Evolutionary conservation across 2,888 invertebrate species (phyloP).

Genomic region (Rotaria socialis): DNA sequence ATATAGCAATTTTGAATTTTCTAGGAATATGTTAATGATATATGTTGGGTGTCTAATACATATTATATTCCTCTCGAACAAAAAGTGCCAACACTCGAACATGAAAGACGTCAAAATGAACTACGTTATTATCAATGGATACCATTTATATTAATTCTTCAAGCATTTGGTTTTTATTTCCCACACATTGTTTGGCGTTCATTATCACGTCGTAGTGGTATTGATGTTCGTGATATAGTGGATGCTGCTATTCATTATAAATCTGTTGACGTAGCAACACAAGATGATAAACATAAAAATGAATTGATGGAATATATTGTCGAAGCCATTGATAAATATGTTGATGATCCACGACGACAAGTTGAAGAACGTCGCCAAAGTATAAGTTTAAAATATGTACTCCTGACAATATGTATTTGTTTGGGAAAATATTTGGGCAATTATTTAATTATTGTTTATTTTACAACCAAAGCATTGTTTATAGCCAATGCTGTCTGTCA

Average conservation of each 20-base stretch:
- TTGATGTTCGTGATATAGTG: constrained; percentile 45
- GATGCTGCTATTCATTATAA: constrained; percentile 46
- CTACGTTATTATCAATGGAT: constrained; percentile 47
- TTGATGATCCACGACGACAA: constrained; percentile 46
- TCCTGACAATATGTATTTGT: constrained; percentile 39
- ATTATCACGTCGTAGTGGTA: constrained; percentile 46
- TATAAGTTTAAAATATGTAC: constrained; percentile 27
- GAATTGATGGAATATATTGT: constrained; percentile 45
- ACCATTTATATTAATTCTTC: constrained; percentile 45
- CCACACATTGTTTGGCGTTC: constrained; percentile 47
- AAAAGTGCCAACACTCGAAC: constrained; percentile 44
- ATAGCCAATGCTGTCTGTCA: constrained; percentile 42
- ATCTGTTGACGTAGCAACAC: constrained; percentile 44
- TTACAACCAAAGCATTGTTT: constrained; percentile 43
- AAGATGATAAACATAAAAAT: constrained; percentile 40
- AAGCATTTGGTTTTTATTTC: constrained; percentile 47
- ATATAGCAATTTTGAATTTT: too few relatives aligned
- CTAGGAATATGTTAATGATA: constrained; percentile 47
- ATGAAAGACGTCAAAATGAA: constrained; percentile 40
- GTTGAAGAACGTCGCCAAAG: constrained; percentile 37
- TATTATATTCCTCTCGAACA: constrained; percentile 47
- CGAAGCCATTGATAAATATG: constrained; percentile 46
- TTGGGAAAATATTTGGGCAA: constrained; percentile 46
- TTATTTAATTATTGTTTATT: constrained; percentile 47
- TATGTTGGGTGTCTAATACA: constrained; percentile 47